These are phyloP conservation scores for Acipenser transmontanus DNA, from an alignment of 2,797 vertebrate species.

Conservation along the genomic window DNA sequence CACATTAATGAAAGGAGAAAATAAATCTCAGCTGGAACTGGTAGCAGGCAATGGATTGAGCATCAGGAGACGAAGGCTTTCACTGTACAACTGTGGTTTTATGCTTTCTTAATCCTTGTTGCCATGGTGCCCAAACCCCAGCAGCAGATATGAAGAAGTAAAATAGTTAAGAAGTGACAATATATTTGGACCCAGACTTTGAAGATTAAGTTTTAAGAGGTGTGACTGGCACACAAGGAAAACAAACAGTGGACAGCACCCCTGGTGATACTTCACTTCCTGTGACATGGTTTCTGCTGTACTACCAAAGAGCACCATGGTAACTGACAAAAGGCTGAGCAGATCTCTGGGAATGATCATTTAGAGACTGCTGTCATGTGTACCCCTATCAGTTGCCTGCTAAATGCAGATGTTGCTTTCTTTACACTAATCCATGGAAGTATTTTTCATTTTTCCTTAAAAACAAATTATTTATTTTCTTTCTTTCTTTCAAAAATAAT, in stretches of 20 bases:
- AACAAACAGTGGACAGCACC: constrained; percentile 43
- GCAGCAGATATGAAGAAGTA: not conserved
- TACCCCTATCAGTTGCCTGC: constrained; percentile 28
- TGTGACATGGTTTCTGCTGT: constrained; percentile 32
- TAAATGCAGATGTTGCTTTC: constrained; percentile 27
- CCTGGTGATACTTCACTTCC: constrained; percentile 43
- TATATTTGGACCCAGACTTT: constrained; percentile 4
- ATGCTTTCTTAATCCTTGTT: constrained; percentile 8
- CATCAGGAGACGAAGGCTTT: not conserved
- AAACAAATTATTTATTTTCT: constrained; percentile 31
- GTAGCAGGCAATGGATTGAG: too few species aligned
- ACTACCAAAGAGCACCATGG: constrained; percentile 41
- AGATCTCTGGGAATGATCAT: constrained; percentile 29
- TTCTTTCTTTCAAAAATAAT: constrained; percentile 38
- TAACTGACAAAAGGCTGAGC: constrained; percentile 38
- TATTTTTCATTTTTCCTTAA: constrained; percentile 26
- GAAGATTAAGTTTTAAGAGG: constrained; percentile 20
- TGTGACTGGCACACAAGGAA: constrained; percentile 7
- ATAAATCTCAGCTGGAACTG: too few species aligned
- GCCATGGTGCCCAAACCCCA: not conserved
- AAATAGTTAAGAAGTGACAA: constrained; percentile 20
- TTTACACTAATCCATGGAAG: constrained; percentile 26
- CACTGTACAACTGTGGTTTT: not conserved
- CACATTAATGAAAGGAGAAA: too few species aligned
- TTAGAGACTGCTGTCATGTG: constrained; percentile 34